Percentiles rank a stretch among this genome's conserved stretches.
phyloP scores from a whole-genome alignment of 2,888 invertebrate genomes.

The Apomyelois bistriatella region DNA sequence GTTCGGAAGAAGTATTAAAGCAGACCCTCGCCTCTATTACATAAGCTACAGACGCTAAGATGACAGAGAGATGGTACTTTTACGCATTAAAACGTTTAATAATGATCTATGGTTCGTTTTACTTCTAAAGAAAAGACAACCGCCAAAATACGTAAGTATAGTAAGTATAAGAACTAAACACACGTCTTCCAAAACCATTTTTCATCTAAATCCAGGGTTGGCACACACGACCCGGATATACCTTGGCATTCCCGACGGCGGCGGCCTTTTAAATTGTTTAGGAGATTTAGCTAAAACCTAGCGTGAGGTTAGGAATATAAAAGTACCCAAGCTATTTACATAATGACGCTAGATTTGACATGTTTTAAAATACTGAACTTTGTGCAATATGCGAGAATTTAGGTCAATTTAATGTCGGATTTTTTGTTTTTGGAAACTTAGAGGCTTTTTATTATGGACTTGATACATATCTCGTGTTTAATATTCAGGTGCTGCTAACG shows the following conservation, averaged over 20 bases:
- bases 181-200: conserved; percentile 27
- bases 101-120: no score
- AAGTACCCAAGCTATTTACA: neutral
- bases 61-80: neutral
- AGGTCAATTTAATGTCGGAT: neutral
- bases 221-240: neutral
- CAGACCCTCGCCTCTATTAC: no score
- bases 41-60: no score
- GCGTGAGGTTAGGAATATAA: conserved; percentile 2
- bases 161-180: neutral
- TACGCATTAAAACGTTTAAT: no score
- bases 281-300: conserved; percentile 2
- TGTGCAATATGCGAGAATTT: neutral
- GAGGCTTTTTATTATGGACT: no score
- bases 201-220: conserved; percentile 31
- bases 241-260: neutral
- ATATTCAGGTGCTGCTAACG: no score
- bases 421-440: no score
- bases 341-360: neutral
- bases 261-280: conserved; percentile 2
- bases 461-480: no score
- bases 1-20: no score
- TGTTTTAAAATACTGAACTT: neutral
- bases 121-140: neutral
- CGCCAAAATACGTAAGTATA: neutral